Evolutionary conservation across 2,113 vertebrate species (phyloP), one percentile per base, ranked within the genome.

Genomic region (Hypocryptadius cinnamomeus): DNA sequence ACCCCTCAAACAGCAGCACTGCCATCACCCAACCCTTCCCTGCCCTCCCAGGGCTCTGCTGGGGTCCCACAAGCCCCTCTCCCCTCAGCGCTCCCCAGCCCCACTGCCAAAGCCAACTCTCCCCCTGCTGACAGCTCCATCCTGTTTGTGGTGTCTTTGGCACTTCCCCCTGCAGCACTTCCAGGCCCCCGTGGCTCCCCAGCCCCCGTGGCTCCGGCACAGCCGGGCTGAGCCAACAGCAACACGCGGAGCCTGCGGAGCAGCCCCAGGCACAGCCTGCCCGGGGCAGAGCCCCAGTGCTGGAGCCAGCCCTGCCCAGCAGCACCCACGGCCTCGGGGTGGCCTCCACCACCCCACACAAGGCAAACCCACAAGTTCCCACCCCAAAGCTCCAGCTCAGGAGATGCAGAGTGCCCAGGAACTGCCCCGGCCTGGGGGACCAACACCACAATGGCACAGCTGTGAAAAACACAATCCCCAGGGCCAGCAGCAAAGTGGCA

Each of bases 91-190:
- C 64, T 71, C 59, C 23, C 1, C 25, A 5, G 74, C 27, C 37
- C 71, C 3, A 10, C 48, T 76, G 96, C 85, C 96, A 92, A 92
- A 57, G n/a, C 66, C 93, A 76, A n/a, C 87, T 39, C 0, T 54
- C 13, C 77, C 60, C 93, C 91, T 8, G 78, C 91, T 44, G 94
- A 85, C 63, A 56, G 48, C 85, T 93, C 87, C 84, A 88, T 96
- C 91, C 94, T 93, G 84, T 80, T 86, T 45, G 33, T 90, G 85
- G 91, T 33, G 89, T 78, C 91, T 85, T 93, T 91, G 87, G 95
- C 85, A 35, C 87, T n/a, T 79, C 44, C 89, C 35, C 17, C 35
- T 53, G 53, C 87, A 87, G 93, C 89, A 21, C 21, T 94, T 87
- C 92, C 87, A 91, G 69, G 11, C 72, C 60, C 96, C 92, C 0